Percentiles rank a stretch among this genome's conserved stretches.
These are phyloP conservation scores for Megaustenia siamemsis DNA, from an alignment of 2,888 invertebrate genomes.

Conservation along the genomic window DNA sequence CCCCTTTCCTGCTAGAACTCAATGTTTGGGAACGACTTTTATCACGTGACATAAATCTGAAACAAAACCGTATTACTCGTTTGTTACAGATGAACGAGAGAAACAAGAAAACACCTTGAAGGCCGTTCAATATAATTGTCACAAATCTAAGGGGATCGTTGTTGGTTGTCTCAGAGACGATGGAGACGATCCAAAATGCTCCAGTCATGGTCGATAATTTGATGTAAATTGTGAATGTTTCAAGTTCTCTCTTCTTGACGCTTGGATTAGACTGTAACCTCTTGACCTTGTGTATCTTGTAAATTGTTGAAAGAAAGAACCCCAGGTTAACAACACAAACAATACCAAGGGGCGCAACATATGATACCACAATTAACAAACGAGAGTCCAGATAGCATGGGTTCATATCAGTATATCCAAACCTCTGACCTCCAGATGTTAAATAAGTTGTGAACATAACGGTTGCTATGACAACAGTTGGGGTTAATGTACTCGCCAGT, in stretches of 20 bases:
- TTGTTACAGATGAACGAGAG: slow-evolving; percentile 46
- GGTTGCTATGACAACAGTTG: background rate
- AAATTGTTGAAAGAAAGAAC: slow-evolving; percentile 31
- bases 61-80: slow-evolving; percentile 15
- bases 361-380: background rate
- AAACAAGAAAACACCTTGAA: slow-evolving; percentile 48
- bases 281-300: slow-evolving; percentile 32
- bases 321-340: background rate
- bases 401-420: slow-evolving; percentile 30
- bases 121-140: slow-evolving; percentile 40
- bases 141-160: slow-evolving; percentile 34
- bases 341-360: slow-evolving; percentile 13
- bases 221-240: slow-evolving; percentile 43
- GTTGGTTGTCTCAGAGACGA: slow-evolving; percentile 28
- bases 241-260: slow-evolving; percentile 5
- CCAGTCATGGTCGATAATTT: slow-evolving; percentile 50
- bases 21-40: background rate
- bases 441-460: slow-evolving; percentile 4
- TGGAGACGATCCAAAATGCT: slow-evolving; percentile 27
- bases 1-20: background rate
- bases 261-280: slow-evolving; percentile 10
- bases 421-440: background rate
- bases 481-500: background rate
- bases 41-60: background rate
- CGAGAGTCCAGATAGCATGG: slow-evolving; percentile 28